Evolutionary conservation across 2,113 vertebrate species (phyloP).

Genomic region (Indicator indicator): DNA sequence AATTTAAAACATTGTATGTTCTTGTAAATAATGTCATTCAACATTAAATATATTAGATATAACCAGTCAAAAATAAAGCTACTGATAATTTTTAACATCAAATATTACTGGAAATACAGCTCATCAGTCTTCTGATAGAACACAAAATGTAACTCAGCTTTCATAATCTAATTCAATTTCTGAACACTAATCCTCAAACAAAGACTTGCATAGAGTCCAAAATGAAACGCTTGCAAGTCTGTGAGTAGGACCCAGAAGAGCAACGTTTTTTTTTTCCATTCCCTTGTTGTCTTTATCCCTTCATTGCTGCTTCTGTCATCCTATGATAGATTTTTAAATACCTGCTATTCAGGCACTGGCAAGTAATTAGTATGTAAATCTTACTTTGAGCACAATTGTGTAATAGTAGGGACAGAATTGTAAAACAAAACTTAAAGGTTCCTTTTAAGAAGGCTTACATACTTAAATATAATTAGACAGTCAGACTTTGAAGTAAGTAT

Average conservation of each 20-base stretch:
- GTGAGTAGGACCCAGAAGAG: not conserved
- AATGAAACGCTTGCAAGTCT: not conserved
- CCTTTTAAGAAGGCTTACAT: not conserved
- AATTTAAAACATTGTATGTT: not conserved
- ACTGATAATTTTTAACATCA: not conserved
- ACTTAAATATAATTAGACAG: not conserved
- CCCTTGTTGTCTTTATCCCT: not conserved
- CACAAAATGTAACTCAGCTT: not conserved
- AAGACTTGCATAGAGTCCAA: not conserved
- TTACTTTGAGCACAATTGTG: not conserved
- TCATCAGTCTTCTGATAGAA: not conserved
- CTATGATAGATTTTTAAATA: constrained; percentile 33
- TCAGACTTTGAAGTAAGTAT: not conserved
- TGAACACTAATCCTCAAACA: not conserved
- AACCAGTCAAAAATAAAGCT: not conserved
- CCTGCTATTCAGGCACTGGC: not conserved
- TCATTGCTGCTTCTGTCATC: not conserved
- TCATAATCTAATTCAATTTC: not conserved
- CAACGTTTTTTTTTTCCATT: not conserved
- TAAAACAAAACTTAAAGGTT: not conserved
- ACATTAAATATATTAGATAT: not conserved
- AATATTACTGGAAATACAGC: not conserved
- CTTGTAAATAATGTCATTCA: not conserved
- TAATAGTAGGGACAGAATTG: not conserved
- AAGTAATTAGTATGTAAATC: constrained; percentile 34